A percentile compares a stretch with the other conserved stretches of the same genome.
These are phyloP conservation scores for Hydrochoerus hydrochaeris DNA, from an alignment of 2,113 vertebrate genomes.

Conservation along the genomic window DNA sequence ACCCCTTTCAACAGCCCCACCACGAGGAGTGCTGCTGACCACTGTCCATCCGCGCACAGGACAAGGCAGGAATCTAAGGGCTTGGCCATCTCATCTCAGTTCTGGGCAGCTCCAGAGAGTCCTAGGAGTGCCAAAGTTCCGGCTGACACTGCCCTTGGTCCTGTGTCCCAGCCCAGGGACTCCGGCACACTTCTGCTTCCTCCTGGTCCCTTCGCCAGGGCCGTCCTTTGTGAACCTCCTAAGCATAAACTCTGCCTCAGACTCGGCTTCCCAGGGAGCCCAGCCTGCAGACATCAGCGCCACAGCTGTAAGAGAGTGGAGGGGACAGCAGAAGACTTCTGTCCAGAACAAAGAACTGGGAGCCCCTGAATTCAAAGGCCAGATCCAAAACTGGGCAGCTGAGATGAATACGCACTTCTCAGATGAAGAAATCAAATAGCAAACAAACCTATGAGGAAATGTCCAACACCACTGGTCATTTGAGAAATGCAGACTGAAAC, in stretches of 20 bases:
- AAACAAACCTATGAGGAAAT: no score
- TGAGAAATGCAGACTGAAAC: no score
- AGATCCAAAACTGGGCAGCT: no score
- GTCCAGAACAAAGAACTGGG: no score
- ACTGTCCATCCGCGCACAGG: neutral
- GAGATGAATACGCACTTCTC: no score
- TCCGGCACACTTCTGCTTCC: neutral
- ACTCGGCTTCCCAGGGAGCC: neutral
- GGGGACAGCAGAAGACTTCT: neutral
- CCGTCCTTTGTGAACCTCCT: neutral
- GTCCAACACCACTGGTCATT: no score
- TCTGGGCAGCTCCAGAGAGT: neutral
- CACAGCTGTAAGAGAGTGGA: neutral
- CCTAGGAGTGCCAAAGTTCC: neutral
- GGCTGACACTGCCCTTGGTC: neutral
- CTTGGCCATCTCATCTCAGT: neutral
- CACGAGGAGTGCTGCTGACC: neutral
- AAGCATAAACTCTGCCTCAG: neutral
- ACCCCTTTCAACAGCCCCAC: neutral
- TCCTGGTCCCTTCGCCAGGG: neutral
- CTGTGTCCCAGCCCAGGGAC: neutral
- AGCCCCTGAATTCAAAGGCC: no score
- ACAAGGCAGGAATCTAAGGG: neutral
- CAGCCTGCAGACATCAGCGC: neutral
- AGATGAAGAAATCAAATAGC: no score